Evolutionary conservation across 2,888 invertebrate genomes (phyloP).

Genomic region (Pharmacophagus antenor): DNA sequence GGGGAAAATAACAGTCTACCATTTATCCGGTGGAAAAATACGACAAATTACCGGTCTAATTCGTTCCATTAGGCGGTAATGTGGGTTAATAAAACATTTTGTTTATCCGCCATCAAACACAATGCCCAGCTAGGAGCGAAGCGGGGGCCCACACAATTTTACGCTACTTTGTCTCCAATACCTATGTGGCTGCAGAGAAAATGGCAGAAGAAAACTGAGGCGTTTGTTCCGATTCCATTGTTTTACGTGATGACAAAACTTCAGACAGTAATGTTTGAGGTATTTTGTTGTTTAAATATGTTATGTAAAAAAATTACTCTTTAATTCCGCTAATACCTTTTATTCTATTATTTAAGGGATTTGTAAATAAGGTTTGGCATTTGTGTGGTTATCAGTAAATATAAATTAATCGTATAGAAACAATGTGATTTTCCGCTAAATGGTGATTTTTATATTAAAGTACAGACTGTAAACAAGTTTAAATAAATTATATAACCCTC

Average conservation of each 20-base stretch:
- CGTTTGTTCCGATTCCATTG: constrained; percentile 59
- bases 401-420: no score
- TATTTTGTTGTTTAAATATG: background rate
- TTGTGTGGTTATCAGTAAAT: no score
- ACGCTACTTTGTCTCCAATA: constrained; percentile 65
- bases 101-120: constrained; percentile 64
- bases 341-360: no score
- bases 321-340: no score
- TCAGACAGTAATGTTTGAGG: background rate
- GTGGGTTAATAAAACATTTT: constrained; percentile 72
- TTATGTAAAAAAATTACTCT: no score
- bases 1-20: constrained; percentile 31
- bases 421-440: no score
- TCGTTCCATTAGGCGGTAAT: constrained; percentile 66
- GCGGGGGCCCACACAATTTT: constrained; percentile 59
- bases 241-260: constrained; percentile 46
- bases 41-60: constrained; percentile 62
- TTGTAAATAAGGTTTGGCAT: no score
- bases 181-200: constrained; percentile 51
- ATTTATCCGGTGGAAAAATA: constrained; percentile 42
- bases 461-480: no score
- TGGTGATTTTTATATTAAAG: no score
- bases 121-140: constrained; percentile 56
- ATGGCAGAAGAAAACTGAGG: constrained; percentile 59
- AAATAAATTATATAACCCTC: no score